A percentile compares a stretch with the other conserved stretches of the same genome.
Conservation (phyloP, 2,797 vertebrate genomes). For the Cryptoprocta ferox region DNA sequence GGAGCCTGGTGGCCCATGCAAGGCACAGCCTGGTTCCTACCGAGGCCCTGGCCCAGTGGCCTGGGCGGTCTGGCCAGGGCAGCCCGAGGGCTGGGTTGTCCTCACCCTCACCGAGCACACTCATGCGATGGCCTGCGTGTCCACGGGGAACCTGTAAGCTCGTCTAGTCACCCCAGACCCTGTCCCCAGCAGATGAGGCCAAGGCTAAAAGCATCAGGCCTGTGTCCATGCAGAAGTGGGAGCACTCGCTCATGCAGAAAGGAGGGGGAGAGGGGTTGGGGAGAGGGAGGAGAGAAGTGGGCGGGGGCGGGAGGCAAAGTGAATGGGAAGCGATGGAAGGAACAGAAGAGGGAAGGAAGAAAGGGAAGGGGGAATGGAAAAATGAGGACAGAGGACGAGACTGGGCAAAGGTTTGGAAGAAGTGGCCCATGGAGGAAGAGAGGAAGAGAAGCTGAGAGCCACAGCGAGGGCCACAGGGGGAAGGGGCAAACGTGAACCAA, state of each 20-base stretch:
- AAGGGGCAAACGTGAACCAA: conserved; percentile 84
- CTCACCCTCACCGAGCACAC: not conserved
- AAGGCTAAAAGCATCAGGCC: conserved; percentile 51
- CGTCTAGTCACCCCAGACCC: not conserved
- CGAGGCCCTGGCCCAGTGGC: not conserved
- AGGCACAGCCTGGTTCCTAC: not conserved
- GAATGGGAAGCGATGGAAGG: not conserved
- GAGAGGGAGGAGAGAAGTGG: no score
- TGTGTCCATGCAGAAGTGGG: conserved; percentile 51
- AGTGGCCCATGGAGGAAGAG: not conserved
- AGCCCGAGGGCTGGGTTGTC: not conserved
- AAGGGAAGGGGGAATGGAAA: no score
- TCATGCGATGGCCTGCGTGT: not conserved
- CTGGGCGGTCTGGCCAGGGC: fast-evolving
- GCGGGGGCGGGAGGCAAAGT: not conserved
- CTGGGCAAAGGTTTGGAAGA: not conserved
- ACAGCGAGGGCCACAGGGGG: no score
- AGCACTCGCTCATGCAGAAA: conserved; percentile 53
- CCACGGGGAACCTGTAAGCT: not conserved
- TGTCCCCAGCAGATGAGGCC: conserved; percentile 2
- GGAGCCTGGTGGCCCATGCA: not conserved
- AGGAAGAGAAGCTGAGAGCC: not conserved
- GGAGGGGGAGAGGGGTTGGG: not conserved
- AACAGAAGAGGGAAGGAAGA: not conserved
- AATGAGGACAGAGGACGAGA: not conserved